Conservation (phyloP, 2,888 invertebrate genomes). For the Perdita meconis region DNA sequence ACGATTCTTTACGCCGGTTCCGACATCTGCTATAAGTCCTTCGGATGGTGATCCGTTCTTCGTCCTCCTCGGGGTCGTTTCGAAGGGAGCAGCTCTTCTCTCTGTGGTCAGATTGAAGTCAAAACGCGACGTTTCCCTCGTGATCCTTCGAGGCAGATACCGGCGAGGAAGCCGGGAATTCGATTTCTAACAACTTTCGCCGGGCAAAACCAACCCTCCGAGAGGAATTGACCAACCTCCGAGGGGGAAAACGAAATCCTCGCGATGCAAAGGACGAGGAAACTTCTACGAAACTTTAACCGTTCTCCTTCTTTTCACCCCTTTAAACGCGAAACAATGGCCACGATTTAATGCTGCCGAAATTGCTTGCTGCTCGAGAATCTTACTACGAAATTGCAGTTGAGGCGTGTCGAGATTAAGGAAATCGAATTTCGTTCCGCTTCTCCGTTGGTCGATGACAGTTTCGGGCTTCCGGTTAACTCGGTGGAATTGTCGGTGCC, state of each 20-base stretch:
- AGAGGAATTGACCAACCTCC: conserved; percentile 1
- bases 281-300: conserved; percentile 35
- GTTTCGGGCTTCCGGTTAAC: not conserved
- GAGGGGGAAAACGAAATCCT: conserved; percentile 18
- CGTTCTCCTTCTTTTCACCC: conserved; percentile 18
- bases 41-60: not conserved
- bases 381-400: too few relatives aligned
- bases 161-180: not conserved
- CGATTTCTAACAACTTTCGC: not conserved
- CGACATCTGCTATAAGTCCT: conserved; percentile 1
- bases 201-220: not conserved
- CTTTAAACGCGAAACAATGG: conserved; percentile 38
- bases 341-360: conserved; percentile 39
- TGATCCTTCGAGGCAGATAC: not conserved
- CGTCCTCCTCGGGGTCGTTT: not conserved
- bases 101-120: not conserved
- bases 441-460: not conserved
- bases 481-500: not conserved
- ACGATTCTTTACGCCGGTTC: not conserved
- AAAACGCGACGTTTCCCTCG: not conserved
- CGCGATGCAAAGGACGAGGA: conserved; percentile 42
- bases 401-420: too few relatives aligned
- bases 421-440: not conserved
- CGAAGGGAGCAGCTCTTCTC: not conserved
- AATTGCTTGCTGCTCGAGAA: conserved; percentile 24